Evolutionary conservation across 2,797 vertebrate species (phyloP), one percentile per base, ranked within the genome.

Genomic region (Apogon talboti): DNA sequence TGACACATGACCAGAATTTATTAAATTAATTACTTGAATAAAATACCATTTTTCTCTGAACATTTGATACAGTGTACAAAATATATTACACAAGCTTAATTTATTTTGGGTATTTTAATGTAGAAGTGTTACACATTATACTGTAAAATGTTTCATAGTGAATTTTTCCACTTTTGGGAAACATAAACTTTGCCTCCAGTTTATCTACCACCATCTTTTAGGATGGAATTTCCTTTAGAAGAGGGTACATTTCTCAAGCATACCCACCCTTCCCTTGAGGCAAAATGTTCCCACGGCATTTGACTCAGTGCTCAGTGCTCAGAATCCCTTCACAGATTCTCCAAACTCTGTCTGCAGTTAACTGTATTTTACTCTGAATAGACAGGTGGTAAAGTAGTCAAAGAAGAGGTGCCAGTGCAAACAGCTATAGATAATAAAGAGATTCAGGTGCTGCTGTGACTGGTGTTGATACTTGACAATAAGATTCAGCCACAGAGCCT

Each of bases 201-300:
- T 62, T 69, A 28, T 75, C 48, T 63, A 28, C 48, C 14, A 14
- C 30, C 11, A n/a, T 15, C 19, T 49, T 48, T 55, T 4, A 2
- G 45, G 24, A 14, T 54, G 37, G 38, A 56, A 45, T 71, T 50
- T 64, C 30, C 60, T 69, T 2, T 11, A 14, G n/a, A 41, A 11
- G 19, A 78, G 15, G 16, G 42, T 51, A 18, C 16, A 42, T 35
- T 71, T 68, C 14, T 62, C 61, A 50, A 63, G 63, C 53, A 37
- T 50, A 18, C 47, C 28, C 46, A 59, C 52, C 58, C 14, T 41
- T 75, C 59, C 50, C 58, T 6, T 50, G 77, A 80, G 83, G 76
- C 66, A 67, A 61, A 75, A 81, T 86, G 76, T 87, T 79, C 75
- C 69, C 81, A 74, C 52, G 72, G 59, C 49, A 43, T 73, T 71